A percentile compares a stretch with the other conserved stretches of the same genome.
Conservation (phyloP, 1,140 invertebrate species). For the Oryzaephilus surinamensis region DNA sequence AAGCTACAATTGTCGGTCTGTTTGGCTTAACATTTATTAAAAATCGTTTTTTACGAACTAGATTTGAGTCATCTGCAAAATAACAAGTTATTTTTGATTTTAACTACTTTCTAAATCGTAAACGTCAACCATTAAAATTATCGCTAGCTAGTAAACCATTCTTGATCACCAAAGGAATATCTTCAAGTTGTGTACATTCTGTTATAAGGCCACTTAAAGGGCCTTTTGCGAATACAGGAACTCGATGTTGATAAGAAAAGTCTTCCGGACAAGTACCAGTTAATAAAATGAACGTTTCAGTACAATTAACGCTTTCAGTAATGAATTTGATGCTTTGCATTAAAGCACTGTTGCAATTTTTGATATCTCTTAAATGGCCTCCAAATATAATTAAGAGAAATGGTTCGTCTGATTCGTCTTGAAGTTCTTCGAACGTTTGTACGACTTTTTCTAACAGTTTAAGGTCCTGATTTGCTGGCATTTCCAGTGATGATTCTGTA, state of each 20-base stretch:
- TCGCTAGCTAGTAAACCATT: not conserved
- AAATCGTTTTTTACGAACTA: too few relatives aligned
- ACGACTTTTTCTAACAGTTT: slow-evolving; percentile 11
- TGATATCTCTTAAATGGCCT: slow-evolving; percentile 17
- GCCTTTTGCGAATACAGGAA: slow-evolving; percentile 7
- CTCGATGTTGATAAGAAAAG: not conserved
- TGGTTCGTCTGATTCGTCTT: not conserved
- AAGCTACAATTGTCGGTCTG: too few relatives aligned
- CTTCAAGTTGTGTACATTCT: too few relatives aligned
- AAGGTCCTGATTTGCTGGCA: slow-evolving; percentile 9
- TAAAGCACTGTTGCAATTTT: slow-evolving; percentile 14
- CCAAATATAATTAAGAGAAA: slow-evolving; percentile 24
- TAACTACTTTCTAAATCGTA: too few relatives aligned
- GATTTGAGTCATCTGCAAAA: too few relatives aligned
- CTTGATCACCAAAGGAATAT: not conserved
- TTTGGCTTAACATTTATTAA: too few relatives aligned
- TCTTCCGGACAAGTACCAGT: slow-evolving; percentile 18
- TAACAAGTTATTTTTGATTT: too few relatives aligned
- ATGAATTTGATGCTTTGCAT: slow-evolving; percentile 25
- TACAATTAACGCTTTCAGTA: slow-evolving; percentile 15
- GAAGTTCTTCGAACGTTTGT: too few relatives aligned
- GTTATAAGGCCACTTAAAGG: too few relatives aligned
- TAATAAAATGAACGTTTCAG: slow-evolving; percentile 19
- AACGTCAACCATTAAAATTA: too few relatives aligned
- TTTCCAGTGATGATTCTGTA: not conserved